Evolutionary conservation across 2,888 invertebrate species (phyloP).

Genomic region (Cryptocheilus praepositus): DNA sequence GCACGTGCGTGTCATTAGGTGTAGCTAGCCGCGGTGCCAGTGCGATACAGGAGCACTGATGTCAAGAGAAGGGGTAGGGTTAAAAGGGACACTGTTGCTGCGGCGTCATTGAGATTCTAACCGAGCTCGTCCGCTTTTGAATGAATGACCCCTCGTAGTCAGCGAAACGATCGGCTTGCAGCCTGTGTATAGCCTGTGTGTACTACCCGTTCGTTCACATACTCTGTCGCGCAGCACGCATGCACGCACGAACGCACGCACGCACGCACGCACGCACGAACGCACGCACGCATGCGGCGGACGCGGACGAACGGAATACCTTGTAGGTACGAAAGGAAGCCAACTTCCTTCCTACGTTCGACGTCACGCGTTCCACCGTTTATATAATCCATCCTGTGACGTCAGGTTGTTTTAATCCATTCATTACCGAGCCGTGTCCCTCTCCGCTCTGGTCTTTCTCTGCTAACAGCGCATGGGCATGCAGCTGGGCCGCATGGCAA

Average conservation of each 20-base stretch:
- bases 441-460: neutral
- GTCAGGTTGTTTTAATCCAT: slow-evolving; percentile 72
- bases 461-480: neutral
- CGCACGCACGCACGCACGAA: slow-evolving; percentile 20
- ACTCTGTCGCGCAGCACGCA: neutral
- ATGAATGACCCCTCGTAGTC: slow-evolving; percentile 52
- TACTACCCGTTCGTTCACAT: neutral
- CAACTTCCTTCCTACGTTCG: slow-evolving; percentile 73
- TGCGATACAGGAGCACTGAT: neutral
- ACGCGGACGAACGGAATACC: slow-evolving; percentile 42
- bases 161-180: slow-evolving; percentile 41
- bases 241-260: slow-evolving; percentile 15
- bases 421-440: slow-evolving; percentile 58
- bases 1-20: no score
- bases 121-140: slow-evolving; percentile 57
- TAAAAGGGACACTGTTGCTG: slow-evolving; percentile 33
- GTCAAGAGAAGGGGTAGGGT: slow-evolving; percentile 18
- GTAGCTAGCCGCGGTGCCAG: no score
- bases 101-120: slow-evolving; percentile 53
- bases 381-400: slow-evolving; percentile 74
- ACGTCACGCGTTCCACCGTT: slow-evolving; percentile 69
- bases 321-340: slow-evolving; percentile 72
- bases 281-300: slow-evolving; percentile 14
- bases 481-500: slow-evolving; percentile 15
- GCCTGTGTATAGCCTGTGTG: neutral